Base-by-base conservation (phyloP, 2,113 vertebrate species). In the Cynopterus brachyotis region DNA sequence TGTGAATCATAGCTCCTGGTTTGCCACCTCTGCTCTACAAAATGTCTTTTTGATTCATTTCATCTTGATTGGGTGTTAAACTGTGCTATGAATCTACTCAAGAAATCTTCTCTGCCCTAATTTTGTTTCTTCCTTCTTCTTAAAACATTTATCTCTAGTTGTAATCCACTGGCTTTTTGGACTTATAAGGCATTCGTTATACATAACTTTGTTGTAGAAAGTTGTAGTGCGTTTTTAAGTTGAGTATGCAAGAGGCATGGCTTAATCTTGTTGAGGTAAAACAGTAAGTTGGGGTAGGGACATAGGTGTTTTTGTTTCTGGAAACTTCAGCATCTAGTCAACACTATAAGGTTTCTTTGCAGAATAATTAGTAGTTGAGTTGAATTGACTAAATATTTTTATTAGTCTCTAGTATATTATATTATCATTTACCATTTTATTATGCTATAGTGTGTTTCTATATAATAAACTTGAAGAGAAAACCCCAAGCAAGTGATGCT, bases 41-140 rank as follows among this genome's bases (percentile, higher is more conserved):
- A 11, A 47, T 22, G 3, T 40, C n/a, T 47, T 55, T 35, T 42
- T 0, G 0, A 0, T 5, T 19, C 3, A 9, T 22, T 73, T 32
- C 57, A 4, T 26, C 7, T 59, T 26, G 0, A 13, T 15, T 1
- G n/a, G 1, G 13, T 24, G 47, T 3, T n/a, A 3, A 24, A 1
- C 30, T n/a, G 9, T 24, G 22, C 42, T 17, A 2, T 6, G 4
- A 59, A 67, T 15, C 5, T 0, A 35, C 59, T 59, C 26, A 2
- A 62, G 37, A 19, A 8, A 3, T 9, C 66, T 55, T 19, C 42
- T 89, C 62, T 15, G 16, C 17, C 17, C 1, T 17, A 19, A 2
- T 35, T 42, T 64, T 9, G 19, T 3, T 55, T 50, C 47, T 73
- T 42, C 32, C 57, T 81, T 83, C 9, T 78, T 73, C 32, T 37